These are phyloP conservation scores for Leptinotarsa peninsularis DNA, from an alignment of 2,888 invertebrate species.

Conservation along the genomic window DNA sequence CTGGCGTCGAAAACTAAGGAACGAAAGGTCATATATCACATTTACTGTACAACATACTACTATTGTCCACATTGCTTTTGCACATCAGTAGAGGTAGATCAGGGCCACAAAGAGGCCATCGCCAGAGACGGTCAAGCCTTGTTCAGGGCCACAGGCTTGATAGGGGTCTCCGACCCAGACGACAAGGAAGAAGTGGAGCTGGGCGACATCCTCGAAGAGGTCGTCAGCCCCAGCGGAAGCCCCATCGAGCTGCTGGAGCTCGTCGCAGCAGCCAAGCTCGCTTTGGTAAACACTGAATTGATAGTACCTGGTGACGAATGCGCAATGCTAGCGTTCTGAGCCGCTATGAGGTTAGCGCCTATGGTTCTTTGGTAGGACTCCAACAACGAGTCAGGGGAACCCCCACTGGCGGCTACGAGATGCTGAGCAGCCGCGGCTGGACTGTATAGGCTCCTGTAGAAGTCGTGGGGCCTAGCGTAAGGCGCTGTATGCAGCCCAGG, in stretches of 20 bases:
- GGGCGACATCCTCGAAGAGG: constrained; percentile 70
- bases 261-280: constrained; percentile 61
- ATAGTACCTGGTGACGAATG: constrained; percentile 46
- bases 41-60: constrained; percentile 64
- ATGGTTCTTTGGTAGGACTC: constrained; percentile 80
- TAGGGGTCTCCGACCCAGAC: constrained; percentile 70
- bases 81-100: constrained; percentile 63
- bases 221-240: constrained; percentile 68
- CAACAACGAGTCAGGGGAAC: constrained; percentile 74
- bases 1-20: constrained; percentile 60
- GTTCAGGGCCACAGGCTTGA: constrained; percentile 66
- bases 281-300: constrained; percentile 62
- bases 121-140: constrained; percentile 65
- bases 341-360: constrained; percentile 66
- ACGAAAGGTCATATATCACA: constrained; percentile 65
- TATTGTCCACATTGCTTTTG: constrained; percentile 60
- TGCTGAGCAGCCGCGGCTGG: constrained; percentile 73
- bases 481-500: constrained; percentile 75
- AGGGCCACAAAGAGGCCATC: constrained; percentile 56
- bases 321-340: constrained; percentile 53
- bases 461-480: constrained; percentile 79
- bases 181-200: constrained; percentile 73
- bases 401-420: constrained; percentile 62
- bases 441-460: constrained; percentile 83
- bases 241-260: constrained; percentile 51